A percentile compares a stretch with the other conserved stretches of the same genome.
Conservation (phyloP, 2,797 vertebrate species). For the Margarornis squamiger region DNA sequence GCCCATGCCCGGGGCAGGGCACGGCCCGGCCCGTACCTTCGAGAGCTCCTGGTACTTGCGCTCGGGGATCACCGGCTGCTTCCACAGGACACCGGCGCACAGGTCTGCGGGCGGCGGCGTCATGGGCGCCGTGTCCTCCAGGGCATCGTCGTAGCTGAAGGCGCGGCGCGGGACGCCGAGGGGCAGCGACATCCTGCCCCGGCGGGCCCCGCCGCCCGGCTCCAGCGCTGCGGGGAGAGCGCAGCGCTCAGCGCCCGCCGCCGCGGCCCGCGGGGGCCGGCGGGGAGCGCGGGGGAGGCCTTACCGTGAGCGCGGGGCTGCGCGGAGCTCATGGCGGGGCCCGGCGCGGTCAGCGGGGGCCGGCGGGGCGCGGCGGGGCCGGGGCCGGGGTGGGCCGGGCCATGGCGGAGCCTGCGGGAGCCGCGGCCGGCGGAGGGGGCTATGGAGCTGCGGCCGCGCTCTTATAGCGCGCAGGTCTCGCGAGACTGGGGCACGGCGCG, state of each 20-base stretch:
- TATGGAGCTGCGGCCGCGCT: fast-evolving
- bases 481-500: neutral
- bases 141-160: constrained; percentile 91
- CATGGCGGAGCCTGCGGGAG: fast-evolving
- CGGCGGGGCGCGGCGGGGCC: too few species aligned
- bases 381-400: fast-evolving
- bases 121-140: constrained; percentile 86
- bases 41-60: constrained; percentile 87
- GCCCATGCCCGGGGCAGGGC: neutral
- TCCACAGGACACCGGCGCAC: constrained; percentile 85
- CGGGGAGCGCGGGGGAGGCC: neutral
- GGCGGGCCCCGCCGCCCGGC: constrained; percentile 74
- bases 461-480: neutral
- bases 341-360: neutral
- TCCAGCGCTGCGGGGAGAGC: constrained; percentile 78
- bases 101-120: constrained; percentile 89
- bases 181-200: constrained; percentile 87
- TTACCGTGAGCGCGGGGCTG: constrained; percentile 77
- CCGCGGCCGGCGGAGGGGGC: fast-evolving
- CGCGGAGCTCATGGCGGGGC: constrained; percentile 71
- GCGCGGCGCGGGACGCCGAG: constrained; percentile 84
- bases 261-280: neutral
- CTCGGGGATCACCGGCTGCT: constrained; percentile 88
- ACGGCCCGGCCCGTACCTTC: constrained; percentile 77
- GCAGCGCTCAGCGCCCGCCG: constrained; percentile 1